Evolutionary conservation across 2,888 invertebrate genomes (phyloP).

Genomic region (Drosophila ustulata): DNA sequence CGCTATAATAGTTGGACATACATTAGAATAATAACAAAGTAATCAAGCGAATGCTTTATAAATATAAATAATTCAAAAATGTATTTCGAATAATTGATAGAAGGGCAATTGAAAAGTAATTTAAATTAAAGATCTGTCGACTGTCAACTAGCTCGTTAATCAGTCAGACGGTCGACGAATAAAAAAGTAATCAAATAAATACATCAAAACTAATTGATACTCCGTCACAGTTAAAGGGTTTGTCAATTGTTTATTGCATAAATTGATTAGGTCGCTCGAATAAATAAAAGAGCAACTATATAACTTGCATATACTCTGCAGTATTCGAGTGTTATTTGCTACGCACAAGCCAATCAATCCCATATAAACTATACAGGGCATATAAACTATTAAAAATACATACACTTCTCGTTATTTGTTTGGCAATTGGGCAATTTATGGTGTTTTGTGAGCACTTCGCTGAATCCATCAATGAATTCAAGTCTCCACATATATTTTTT

Average conservation of each 20-base stretch:
- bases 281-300: too few species aligned
- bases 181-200: not conserved
- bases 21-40: too few species aligned
- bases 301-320: not conserved
- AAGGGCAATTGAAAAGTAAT: not conserved
- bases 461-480: constrained; percentile 67
- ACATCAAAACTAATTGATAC: not conserved
- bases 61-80: too few species aligned
- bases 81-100: not conserved
- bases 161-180: not conserved
- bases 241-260: not conserved
- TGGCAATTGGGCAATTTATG: constrained; percentile 52
- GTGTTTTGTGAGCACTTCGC: constrained; percentile 19
- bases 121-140: not conserved
- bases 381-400: constrained; percentile 36
- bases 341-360: not conserved
- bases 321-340: too few species aligned
- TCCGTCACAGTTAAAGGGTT: not conserved
- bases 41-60: too few species aligned
- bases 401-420: constrained; percentile 51
- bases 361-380: constrained; percentile 3
- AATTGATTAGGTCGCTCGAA: not conserved
- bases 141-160: not conserved
- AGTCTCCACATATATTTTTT: constrained; percentile 12
- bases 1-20: too few species aligned